Base-by-base conservation (phyloP, 2,113 vertebrate genomes). In the Pelobates fuscus region DNA sequence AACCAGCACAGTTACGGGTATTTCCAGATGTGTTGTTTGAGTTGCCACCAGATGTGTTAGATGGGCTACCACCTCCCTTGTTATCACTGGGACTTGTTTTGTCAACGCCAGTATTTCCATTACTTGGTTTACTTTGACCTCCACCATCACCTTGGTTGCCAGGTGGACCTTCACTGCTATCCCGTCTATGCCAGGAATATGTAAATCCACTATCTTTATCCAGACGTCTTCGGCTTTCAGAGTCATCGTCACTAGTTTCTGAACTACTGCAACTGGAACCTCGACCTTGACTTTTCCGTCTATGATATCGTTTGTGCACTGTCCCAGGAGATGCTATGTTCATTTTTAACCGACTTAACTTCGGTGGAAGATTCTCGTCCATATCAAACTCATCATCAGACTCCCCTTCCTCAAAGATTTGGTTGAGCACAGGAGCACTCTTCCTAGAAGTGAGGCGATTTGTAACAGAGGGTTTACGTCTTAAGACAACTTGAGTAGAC, bases 221-320 rank as follows among this genome's bases (percentile, higher is more conserved):
- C 0, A 97, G 89, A 2, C 96, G 92, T 0, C 96, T 91, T 78
- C 96, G 91, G 17, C 95, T 97, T 81, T 99, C 96, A 0, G 96
- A 98, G 84, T 98, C 96, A 0, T 99, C 97, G 0, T 99, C 97
- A 0, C 97, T 99, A 0, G 96, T 98, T 89, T 99, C 97, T 0
- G 96, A 99, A 85, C 96, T 98, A 54, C 95, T 98, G 80, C 97
- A 99, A 0, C 96, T 97, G 0, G 96, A 99, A 57, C 96, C 96
- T 0, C 96, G 91, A 0, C 95, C 95, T 87, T 98, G 97, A 81
- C 94, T 98, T 88, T 98, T 98, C 82, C 95, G 83, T 0, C 95
- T 91, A 80, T 95, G 94, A 77, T 95, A 98, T 60, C 95, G 94
- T 49, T 98, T 98, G 76, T 96, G 95, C 0, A 94, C 88, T 0